A percentile compares a stretch with the other conserved stretches of the same genome.
Conservation (phyloP, 2,888 invertebrate species). For the Lasioglossum marginatum region DNA sequence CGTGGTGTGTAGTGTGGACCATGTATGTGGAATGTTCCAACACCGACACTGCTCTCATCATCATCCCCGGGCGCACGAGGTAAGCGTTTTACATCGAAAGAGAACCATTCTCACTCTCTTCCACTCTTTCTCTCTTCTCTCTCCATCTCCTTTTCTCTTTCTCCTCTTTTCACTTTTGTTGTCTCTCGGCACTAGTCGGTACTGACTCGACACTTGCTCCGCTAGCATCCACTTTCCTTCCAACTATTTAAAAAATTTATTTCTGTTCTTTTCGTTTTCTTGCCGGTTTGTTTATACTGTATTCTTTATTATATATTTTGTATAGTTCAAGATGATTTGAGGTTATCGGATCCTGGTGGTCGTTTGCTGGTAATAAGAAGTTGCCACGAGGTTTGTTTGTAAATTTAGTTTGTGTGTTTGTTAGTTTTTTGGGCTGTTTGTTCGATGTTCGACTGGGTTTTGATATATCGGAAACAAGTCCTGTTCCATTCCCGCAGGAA, state of each 20-base stretch:
- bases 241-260: slow-evolving; percentile 4
- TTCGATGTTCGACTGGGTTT: neutral
- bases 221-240: slow-evolving; percentile 9
- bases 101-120: neutral
- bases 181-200: slow-evolving; percentile 15
- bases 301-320: neutral
- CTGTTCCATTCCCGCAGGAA: neutral
- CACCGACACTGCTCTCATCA: slow-evolving; percentile 87
- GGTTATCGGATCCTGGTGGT: neutral
- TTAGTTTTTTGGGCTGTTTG: neutral
- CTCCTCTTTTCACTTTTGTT: slow-evolving; percentile 46
- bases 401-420: neutral
- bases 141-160: slow-evolving; percentile 12
- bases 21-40: slow-evolving; percentile 81
- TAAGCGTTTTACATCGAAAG: slow-evolving; percentile 82
- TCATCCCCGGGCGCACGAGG: slow-evolving; percentile 89
- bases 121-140: slow-evolving; percentile 19
- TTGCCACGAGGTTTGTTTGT: neutral
- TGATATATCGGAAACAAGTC: neutral
- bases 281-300: neutral
- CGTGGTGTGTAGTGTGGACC: slow-evolving; percentile 76
- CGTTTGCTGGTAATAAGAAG: neutral
- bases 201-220: slow-evolving; percentile 30
- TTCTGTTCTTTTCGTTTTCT: neutral
- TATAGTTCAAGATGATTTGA: neutral